These are phyloP conservation scores for Strigamia maritima DNA, from an alignment of 2,888 invertebrate genomes.

Conservation along the genomic window DNA sequence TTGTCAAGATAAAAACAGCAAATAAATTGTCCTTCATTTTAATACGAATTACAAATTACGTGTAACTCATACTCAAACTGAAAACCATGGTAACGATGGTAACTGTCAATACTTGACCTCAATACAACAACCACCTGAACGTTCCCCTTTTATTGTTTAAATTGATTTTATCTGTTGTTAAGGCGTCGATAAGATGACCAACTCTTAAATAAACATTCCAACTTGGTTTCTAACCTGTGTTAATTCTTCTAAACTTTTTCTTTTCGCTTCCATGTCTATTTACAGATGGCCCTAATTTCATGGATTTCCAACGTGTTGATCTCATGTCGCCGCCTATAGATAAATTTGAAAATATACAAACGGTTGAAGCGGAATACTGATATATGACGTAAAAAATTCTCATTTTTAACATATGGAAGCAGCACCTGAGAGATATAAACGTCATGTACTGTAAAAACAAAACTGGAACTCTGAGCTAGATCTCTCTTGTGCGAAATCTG, in stretches of 20 bases:
- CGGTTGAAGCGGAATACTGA: neutral
- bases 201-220: neutral
- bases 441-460: neutral
- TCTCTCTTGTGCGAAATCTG: neutral
- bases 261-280: neutral
- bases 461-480: neutral
- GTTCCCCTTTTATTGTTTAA: neutral
- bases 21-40: neutral
- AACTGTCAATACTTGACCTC: neutral
- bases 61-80: neutral
- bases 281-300: neutral
- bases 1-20: neutral
- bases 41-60: neutral
- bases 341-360: neutral
- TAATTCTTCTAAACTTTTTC: constrained; percentile 16
- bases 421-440: neutral
- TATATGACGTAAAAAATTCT: neutral
- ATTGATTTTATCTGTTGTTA: neutral
- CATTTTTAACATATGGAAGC: neutral
- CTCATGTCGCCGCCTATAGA: neutral
- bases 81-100: neutral
- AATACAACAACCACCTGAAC: neutral
- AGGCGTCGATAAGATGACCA: neutral
- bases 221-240: constrained; percentile 3
- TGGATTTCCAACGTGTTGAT: neutral